These are phyloP conservation scores for Molossus molossus DNA, from an alignment of 2,797 vertebrate genomes.

Conservation along the genomic window DNA sequence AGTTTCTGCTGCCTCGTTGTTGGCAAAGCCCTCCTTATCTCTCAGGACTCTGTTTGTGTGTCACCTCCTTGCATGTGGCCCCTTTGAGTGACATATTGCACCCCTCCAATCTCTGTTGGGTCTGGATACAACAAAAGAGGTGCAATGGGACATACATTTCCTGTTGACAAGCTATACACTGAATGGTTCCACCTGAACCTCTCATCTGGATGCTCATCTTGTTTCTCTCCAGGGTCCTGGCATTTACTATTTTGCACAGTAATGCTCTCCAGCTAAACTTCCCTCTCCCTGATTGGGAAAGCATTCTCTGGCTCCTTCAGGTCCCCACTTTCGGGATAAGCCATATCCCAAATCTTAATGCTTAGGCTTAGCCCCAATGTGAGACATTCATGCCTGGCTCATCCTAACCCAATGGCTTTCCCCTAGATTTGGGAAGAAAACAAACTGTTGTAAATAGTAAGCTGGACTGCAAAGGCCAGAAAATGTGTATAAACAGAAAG, in stretches of 20 bases:
- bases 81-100: not conserved
- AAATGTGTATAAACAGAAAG: not conserved
- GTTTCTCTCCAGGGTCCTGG: not conserved
- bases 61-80: not conserved
- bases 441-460: not conserved
- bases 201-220: not conserved
- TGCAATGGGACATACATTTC: not conserved
- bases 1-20: not conserved
- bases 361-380: not conserved
- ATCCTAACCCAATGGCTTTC: not conserved
- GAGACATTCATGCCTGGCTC: not conserved
- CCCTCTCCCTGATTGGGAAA: not conserved
- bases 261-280: not conserved
- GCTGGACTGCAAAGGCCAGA: not conserved
- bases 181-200: not conserved
- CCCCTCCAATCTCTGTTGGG: not conserved
- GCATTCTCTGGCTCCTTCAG: not conserved
- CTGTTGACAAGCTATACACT: not conserved
- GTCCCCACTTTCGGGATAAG: not conserved
- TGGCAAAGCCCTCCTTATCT: not conserved
- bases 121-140: not conserved
- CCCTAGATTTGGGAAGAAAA: not conserved
- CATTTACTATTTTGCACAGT: slow-evolving; percentile 7
- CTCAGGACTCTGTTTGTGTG: not conserved
- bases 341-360: not conserved